Evolutionary conservation across 2,888 invertebrate species (phyloP).

Genomic region (Orthosia gothica): DNA sequence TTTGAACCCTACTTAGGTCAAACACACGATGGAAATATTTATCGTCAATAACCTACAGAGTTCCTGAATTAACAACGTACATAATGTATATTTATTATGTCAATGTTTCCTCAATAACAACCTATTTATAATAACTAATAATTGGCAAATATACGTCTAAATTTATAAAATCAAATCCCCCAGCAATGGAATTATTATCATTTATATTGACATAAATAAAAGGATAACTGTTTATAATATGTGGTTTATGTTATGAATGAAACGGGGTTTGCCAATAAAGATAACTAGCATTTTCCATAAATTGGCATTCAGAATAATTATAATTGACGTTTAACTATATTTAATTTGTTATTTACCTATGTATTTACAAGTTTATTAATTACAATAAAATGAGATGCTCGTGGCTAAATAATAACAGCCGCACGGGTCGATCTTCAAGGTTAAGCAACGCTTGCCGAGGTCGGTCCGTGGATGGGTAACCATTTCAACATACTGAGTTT

Average conservation of each 20-base stretch:
- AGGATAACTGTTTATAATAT: conserved; percentile 5
- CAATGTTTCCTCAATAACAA: conserved; percentile 16
- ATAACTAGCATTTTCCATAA: background rate
- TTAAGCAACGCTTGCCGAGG: no score
- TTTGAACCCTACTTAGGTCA: no score
- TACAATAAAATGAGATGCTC: no score
- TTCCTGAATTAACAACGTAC: background rate
- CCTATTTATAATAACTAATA: conserved; percentile 7
- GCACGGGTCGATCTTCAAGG: no score
- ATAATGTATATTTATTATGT: background rate
- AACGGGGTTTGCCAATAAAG: background rate
- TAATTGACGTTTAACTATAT: no score
- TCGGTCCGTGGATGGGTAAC: no score
- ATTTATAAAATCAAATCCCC: conserved; percentile 1
- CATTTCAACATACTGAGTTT: no score
- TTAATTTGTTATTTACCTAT: background rate
- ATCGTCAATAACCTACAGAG: background rate
- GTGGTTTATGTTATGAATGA: conserved; percentile 5
- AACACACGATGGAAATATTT: background rate
- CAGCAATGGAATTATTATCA: background rate
- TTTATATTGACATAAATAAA: conserved; percentile 9
- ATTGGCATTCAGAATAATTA: background rate
- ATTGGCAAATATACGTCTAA: background rate
- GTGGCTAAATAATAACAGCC: no score
- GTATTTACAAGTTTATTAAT: no score